Percentiles rank a stretch among this genome's conserved stretches.
phyloP scores from a whole-genome alignment of 2,113 vertebrate species.

The Echinops telfairi region DNA sequence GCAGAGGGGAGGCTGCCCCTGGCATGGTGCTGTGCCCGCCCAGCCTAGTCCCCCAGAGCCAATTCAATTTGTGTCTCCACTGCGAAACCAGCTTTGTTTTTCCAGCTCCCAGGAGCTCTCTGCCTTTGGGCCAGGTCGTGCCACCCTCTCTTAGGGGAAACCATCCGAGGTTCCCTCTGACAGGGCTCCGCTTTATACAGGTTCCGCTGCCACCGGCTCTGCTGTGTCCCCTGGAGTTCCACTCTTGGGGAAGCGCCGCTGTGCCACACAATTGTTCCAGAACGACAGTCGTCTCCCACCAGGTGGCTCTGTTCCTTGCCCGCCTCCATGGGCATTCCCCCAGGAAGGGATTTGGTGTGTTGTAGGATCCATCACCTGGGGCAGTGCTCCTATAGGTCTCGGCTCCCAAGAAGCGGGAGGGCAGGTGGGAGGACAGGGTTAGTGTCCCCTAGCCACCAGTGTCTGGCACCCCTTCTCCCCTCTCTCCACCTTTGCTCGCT shows the following conservation, averaged over 20 bases:
- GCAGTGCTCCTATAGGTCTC: background rate
- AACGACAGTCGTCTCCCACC: background rate
- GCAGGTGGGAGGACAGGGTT: background rate
- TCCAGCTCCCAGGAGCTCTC: background rate
- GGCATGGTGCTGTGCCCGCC: accelerated
- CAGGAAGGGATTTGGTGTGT: background rate
- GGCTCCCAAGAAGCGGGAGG: background rate
- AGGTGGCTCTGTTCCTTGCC: background rate
- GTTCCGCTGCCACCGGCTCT: background rate
- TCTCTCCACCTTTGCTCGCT: background rate
- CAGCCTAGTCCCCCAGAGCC: background rate
- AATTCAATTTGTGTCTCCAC: background rate
- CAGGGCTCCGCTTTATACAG: background rate
- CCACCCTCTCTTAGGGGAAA: background rate
- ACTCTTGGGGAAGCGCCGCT: background rate
- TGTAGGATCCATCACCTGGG: background rate
- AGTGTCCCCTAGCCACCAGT: background rate
- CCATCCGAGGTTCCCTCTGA: background rate
- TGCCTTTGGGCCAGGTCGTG: background rate
- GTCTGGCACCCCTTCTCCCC: background rate
- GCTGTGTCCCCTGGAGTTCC: background rate
- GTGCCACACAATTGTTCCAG: background rate
- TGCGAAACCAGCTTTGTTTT: background rate
- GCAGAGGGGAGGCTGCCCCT: background rate
- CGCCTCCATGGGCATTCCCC: accelerated